Base-by-base conservation (phyloP, 2,888 invertebrate genomes). In the Maniola hyperantus region DNA sequence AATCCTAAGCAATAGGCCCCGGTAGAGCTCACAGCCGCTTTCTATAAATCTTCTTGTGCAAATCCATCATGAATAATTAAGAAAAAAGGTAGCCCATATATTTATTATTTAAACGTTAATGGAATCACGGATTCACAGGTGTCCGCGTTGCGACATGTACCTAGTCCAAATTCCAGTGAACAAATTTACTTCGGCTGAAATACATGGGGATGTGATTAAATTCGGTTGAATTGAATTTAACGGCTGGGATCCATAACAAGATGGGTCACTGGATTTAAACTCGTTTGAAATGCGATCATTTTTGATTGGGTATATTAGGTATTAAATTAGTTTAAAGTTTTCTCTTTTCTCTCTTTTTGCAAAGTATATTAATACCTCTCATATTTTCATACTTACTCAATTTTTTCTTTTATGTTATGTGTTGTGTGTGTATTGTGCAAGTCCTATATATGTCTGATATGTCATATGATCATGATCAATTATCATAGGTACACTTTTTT, bases 141-240 rank as follows among this genome's bases (percentile, higher is more conserved):
- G 39, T 39, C 48, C 44, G 50, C 15, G 50, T 39, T 50, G 26
- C 55, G 53, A 51, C 65, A 71, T 68, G 70, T 57, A n/a, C n/a
- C n/a, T n/a, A 53, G 48, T 61, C 42, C 55, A 59, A 74, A 76
- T 77, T 71, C 74, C 73, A 74, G 67, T 67, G 73, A 70, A 72
- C 72, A 74, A 76, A 77, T 78, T 75, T 71, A 64, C 72, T 44
- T 53, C 67, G 65, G 60, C 50, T 65, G 44, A 57, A 26, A 67
- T 64, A 68, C 70, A 68, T 54, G 66, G 63, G 18, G 65, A 53
- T 66, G 71, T 77, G 75, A 77, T 79, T 78, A 76, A 79, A 79
- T 76, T 71, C 71, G 71, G 68, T 71, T 58, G 83, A 83, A 83
- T 82, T 82, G 81, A 84, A 61, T 61, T 61, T 61, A 51, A 51